Evolutionary conservation across 2,797 vertebrate species (phyloP).

Genomic region (Rhyacichthys aspro): DNA sequence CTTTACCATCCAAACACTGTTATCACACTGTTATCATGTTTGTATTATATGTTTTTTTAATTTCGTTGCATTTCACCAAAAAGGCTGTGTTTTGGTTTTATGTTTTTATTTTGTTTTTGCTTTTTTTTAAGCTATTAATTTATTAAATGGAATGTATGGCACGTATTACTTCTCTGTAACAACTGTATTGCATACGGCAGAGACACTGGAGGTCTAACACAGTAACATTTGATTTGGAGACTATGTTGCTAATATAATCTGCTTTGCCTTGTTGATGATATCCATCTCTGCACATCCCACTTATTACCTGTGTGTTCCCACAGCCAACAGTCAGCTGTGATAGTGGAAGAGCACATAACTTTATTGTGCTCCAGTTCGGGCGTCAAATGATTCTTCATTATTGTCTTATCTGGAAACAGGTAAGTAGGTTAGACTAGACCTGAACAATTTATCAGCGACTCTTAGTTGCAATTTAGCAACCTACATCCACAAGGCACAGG

Average conservation of each 20-base stretch:
- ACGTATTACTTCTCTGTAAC: not conserved
- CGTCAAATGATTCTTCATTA: constrained; percentile 77
- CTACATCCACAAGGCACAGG: constrained; percentile 57
- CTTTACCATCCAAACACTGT: no score
- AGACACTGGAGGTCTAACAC: not conserved
- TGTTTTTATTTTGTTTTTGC: no score
- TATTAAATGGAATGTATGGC: no score
- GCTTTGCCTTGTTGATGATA: constrained; percentile 33
- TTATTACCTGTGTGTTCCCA: constrained; percentile 23
- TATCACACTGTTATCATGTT: no score
- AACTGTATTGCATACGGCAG: not conserved
- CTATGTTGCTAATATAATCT: constrained; percentile 10
- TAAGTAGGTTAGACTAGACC: constrained; percentile 75
- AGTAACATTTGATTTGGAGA: constrained; percentile 2
- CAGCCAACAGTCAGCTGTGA: constrained; percentile 29
- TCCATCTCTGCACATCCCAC: constrained; percentile 29
- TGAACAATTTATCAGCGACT: constrained; percentile 72
- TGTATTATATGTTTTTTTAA: no score
- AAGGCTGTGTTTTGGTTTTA: no score
- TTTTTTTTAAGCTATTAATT: no score
- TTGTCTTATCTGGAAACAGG: constrained; percentile 66
- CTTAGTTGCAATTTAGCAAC: constrained; percentile 74
- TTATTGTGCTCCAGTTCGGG: constrained; percentile 47
- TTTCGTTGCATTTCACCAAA: no score
- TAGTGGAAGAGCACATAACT: constrained; percentile 58